Conservation (phyloP, 2,888 invertebrate species). For the Graphium colonna region DNA sequence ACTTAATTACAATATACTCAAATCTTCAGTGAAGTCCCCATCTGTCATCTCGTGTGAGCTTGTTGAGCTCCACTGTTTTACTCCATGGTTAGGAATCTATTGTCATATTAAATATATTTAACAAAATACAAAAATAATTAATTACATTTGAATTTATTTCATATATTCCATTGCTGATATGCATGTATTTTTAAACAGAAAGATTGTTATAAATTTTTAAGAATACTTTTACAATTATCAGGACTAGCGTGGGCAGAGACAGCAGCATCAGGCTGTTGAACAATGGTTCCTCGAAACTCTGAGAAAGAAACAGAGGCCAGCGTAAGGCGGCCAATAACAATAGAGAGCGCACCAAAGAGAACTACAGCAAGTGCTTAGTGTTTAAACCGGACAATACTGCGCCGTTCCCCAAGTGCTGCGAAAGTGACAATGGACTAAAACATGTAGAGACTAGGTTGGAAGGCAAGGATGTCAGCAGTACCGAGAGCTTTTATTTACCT, state of each 20-base stretch:
- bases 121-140: too few relatives aligned
- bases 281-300: constrained; percentile 72
- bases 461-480: constrained; percentile 49
- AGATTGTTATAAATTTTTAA: too few relatives aligned
- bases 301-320: constrained; percentile 56
- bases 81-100: too few relatives aligned
- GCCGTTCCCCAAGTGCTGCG: constrained; percentile 69
- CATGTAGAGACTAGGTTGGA: constrained; percentile 42
- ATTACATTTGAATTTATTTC: too few relatives aligned
- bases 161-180: too few relatives aligned
- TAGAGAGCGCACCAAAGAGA: constrained; percentile 52
- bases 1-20: too few relatives aligned
- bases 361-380: constrained; percentile 55
- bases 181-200: too few relatives aligned
- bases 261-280: constrained; percentile 67
- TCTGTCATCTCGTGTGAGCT: too few relatives aligned
- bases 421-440: constrained; percentile 52
- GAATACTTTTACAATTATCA: constrained; percentile 28
- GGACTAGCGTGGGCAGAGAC: constrained; percentile 65
- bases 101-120: too few relatives aligned
- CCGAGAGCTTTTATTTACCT: constrained; percentile 58
- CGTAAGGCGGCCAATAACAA: constrained; percentile 54
- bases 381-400: constrained; percentile 50
- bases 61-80: too few relatives aligned
- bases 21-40: too few relatives aligned